Evolutionary conservation across 1,140 invertebrate genomes (phyloP).

Genomic region (Dinoponera quadriceps): DNA sequence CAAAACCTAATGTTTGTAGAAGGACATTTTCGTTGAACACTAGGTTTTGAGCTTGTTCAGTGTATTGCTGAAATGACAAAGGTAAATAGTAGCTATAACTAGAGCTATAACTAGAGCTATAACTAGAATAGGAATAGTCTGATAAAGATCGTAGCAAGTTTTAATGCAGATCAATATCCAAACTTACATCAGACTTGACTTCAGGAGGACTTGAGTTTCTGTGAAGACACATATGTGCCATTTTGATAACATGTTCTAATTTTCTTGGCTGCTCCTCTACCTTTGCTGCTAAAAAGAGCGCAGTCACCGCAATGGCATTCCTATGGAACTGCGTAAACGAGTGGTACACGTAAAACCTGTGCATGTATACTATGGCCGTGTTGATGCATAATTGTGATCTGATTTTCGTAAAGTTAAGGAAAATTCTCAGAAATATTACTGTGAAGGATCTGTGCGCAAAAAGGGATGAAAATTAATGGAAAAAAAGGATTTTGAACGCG

Average conservation of each 20-base stretch:
- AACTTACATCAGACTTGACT: conserved; percentile 89
- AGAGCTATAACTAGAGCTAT: no score
- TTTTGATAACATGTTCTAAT: conserved; percentile 97
- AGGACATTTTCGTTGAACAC: conserved; percentile 98
- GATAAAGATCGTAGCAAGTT: not conserved
- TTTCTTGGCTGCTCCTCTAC: conserved; percentile 98
- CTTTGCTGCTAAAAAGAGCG: conserved; percentile 98
- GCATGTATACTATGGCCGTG: conserved; percentile 99
- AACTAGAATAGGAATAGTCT: not conserved
- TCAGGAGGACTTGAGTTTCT: conserved; percentile 88
- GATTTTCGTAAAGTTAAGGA: conserved; percentile 76
- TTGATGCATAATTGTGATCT: conserved; percentile 96
- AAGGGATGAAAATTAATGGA: no score
- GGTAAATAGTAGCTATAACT: no score
- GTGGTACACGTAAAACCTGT: conserved; percentile 98
- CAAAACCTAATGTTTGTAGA: conserved; percentile 98
- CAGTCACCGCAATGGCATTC: conserved; percentile 92
- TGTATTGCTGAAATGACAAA: conserved; percentile 88
- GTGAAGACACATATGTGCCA: conserved; percentile 93
- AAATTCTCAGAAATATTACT: conserved; percentile 46
- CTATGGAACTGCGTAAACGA: conserved; percentile 94
- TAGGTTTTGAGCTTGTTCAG: conserved; percentile 94
- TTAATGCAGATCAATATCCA: not conserved
- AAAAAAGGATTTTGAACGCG: no score
- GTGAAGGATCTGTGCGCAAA: no score